Conservation (phyloP, 2,113 vertebrate genomes). For the Oncorhynchus keta region DNA sequence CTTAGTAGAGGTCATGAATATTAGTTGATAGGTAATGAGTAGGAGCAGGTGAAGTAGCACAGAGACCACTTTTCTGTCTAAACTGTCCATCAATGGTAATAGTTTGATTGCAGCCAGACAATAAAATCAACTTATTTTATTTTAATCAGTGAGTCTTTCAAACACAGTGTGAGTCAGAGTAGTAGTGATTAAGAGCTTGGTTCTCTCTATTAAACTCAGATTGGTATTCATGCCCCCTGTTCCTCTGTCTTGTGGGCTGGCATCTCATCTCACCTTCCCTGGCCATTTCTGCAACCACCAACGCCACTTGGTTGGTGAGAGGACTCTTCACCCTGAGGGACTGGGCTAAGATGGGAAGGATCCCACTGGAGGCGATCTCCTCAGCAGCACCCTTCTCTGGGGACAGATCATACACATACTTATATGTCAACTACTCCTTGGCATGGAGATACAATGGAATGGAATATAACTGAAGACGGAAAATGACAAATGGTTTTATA, state of each 20-base stretch:
- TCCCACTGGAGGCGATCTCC: slow-evolving; percentile 70
- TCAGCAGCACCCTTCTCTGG: slow-evolving; percentile 75
- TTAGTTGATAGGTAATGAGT: slow-evolving; percentile 1
- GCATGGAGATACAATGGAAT: too few species aligned
- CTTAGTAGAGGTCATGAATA: background rate
- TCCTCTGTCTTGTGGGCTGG: background rate
- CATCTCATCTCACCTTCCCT: slow-evolving; percentile 72
- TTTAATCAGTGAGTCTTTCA: slow-evolving; percentile 11
- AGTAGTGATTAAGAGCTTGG: background rate
- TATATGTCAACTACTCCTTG: background rate
- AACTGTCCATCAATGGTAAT: background rate
- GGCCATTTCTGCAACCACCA: slow-evolving; percentile 82
- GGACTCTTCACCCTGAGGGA: slow-evolving; percentile 66
- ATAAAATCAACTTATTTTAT: background rate
- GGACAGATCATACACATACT: slow-evolving; percentile 25
- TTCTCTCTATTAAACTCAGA: background rate
- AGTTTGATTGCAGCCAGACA: background rate
- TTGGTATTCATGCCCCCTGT: background rate
- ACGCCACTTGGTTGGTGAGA: slow-evolving; percentile 74
- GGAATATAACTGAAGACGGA: too few species aligned
- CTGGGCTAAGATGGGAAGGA: slow-evolving; percentile 73
- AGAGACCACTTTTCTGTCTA: background rate
- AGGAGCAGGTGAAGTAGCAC: background rate
- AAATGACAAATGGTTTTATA: too few species aligned
- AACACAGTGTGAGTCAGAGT: background rate